Conservation (phyloP, 2,797 vertebrate species). For the Melanotaenia trifasciata region DNA sequence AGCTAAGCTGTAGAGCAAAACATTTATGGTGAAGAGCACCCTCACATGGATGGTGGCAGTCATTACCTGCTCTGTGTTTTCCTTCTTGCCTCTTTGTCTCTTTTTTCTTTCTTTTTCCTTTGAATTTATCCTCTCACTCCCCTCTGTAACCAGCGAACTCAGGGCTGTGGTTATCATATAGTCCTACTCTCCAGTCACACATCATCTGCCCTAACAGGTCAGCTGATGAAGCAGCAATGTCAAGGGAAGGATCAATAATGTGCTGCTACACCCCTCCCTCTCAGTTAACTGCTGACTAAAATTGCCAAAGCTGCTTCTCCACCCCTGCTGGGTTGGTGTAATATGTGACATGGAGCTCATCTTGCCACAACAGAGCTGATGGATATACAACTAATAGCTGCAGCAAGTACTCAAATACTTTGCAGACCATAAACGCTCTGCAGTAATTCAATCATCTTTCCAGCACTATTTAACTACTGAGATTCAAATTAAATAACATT, state of each 20-base stretch:
- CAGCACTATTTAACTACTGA: too few relatives aligned
- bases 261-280: conserved; percentile 45
- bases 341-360: conserved; percentile 40
- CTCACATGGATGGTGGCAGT: conserved; percentile 59
- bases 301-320: conserved; percentile 28
- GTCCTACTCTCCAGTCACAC: conserved; percentile 19
- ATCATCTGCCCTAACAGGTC: conserved; percentile 58
- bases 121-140: neutral
- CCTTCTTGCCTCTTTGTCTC: neutral
- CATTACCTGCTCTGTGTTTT: conserved; percentile 32
- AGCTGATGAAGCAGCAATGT: conserved; percentile 47
- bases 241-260: conserved; percentile 59
- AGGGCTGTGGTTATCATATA: conserved; percentile 15
- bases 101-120: neutral
- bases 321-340: conserved; percentile 24
- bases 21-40: conserved; percentile 61
- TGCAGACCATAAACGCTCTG: neutral
- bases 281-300: conserved; percentile 21
- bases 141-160: neutral
- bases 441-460: neutral
- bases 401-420: neutral
- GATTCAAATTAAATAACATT: too few relatives aligned
- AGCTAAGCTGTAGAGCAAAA: neutral
- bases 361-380: conserved; percentile 24
- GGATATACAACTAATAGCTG: neutral